Percentiles rank a stretch among this genome's conserved stretches.
phyloP scores from a whole-genome alignment of 2,797 vertebrate genomes.

The Ateles fusciceps region DNA sequence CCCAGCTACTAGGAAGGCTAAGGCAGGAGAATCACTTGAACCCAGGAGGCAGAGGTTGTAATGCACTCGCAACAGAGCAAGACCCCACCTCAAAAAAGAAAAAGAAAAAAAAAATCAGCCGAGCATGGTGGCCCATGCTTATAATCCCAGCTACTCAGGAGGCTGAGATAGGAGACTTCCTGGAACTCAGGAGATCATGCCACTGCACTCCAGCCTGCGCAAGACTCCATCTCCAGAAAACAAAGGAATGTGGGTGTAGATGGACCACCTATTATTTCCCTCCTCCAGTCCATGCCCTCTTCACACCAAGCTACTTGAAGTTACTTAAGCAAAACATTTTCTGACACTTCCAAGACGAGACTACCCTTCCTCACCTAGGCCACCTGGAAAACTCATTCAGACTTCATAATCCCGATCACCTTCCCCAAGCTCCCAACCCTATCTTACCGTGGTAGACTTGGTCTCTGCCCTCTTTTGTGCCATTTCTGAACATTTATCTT shows the following conservation, averaged over 20 bases:
- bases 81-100: too few relatives aligned
- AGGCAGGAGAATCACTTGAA: too few relatives aligned
- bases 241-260: neutral
- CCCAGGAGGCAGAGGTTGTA: too few relatives aligned
- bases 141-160: too few relatives aligned
- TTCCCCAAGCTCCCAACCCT: neutral
- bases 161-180: too few relatives aligned
- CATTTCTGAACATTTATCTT: neutral
- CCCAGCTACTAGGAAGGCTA: too few relatives aligned
- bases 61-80: too few relatives aligned
- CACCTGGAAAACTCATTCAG: neutral
- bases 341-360: neutral
- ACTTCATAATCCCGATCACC: neutral
- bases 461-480: neutral
- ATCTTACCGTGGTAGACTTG: neutral
- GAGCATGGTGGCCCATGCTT: too few relatives aligned
- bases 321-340: neutral
- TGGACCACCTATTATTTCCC: accelerated
- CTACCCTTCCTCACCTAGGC: neutral
- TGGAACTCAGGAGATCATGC: too few relatives aligned
- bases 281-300: neutral
- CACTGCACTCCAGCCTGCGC: too few relatives aligned
- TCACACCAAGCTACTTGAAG: neutral
- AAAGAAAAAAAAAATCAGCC: too few relatives aligned
- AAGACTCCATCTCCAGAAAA: too few relatives aligned